Percentiles rank a stretch among this genome's conserved stretches.
Evolutionary conservation across 2,888 invertebrate genomes (phyloP).

Genomic region (Hydraecia micacea): DNA sequence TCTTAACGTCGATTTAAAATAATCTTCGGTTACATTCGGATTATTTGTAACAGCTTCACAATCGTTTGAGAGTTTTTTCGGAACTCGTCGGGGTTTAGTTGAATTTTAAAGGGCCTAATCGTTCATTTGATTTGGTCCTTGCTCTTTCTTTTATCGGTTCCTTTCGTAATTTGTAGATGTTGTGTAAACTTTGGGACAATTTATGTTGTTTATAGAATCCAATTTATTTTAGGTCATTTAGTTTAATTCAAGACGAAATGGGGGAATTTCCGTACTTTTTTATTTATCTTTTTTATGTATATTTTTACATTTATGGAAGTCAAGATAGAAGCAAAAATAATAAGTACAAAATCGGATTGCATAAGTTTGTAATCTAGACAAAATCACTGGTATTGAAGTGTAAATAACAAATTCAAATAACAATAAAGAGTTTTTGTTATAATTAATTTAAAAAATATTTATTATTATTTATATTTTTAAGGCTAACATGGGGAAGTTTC

Average conservation of each 20-base stretch:
- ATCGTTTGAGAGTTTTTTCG: slow-evolving; percentile 57
- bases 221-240: slow-evolving; percentile 61
- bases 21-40: slow-evolving; percentile 69
- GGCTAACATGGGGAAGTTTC: neutral
- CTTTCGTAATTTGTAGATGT: slow-evolving; percentile 57
- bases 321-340: neutral
- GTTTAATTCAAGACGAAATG: slow-evolving; percentile 39
- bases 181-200: slow-evolving; percentile 58
- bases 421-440: neutral
- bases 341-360: neutral
- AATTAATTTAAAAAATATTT: neutral
- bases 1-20: slow-evolving; percentile 75
- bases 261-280: neutral
- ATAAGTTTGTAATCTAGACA: neutral
- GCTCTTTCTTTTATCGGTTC: slow-evolving; percentile 58
- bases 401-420: no score
- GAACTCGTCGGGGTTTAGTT: slow-evolving; percentile 41
- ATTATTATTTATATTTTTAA: neutral
- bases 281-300: slow-evolving; percentile 25
- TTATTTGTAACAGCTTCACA: slow-evolving; percentile 64
- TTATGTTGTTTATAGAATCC: slow-evolving; percentile 58
- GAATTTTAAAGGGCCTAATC: slow-evolving; percentile 66
- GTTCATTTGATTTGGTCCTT: slow-evolving; percentile 64
- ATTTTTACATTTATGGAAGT: neutral
- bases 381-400: neutral